phyloP scores from a whole-genome alignment of 92 coral and sea anemone genomes.

The Micromussa lordhowensis region DNA sequence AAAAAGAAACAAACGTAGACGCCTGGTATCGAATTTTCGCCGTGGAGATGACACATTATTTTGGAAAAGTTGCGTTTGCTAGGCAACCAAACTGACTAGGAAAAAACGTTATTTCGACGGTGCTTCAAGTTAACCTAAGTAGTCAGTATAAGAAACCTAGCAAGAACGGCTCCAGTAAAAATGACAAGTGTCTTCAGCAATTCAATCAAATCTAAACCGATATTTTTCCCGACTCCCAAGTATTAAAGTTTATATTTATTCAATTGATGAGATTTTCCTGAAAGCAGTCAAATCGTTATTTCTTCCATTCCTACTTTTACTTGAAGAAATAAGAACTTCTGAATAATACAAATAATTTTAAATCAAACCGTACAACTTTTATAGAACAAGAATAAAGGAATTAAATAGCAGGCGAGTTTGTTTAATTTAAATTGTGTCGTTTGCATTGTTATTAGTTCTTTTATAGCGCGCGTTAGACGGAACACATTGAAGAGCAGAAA shows the following conservation, averaged over 20 bases:
- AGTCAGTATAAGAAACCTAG: background rate
- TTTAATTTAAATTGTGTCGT: constrained; percentile 24
- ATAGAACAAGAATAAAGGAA: background rate
- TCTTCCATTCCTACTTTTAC: background rate
- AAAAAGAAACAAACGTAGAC: background rate
- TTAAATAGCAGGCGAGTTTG: background rate
- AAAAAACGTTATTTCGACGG: background rate
- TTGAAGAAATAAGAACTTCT: background rate
- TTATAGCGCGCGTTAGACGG: background rate
- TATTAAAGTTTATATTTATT: background rate
- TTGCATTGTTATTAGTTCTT: background rate
- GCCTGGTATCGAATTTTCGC: background rate
- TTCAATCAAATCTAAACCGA: background rate
- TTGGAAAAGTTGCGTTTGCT: background rate
- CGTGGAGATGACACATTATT: background rate
- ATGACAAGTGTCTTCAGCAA: background rate
- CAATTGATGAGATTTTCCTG: too few species aligned
- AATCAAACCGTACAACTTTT: background rate
- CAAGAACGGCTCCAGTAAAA: background rate
- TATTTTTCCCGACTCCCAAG: background rate
- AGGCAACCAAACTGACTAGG: constrained; percentile 3
- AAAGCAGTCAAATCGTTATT: too few species aligned
- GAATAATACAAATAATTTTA: background rate
- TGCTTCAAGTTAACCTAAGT: background rate
- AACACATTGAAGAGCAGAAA: background rate